phyloP scores from a whole-genome alignment of 1,140 invertebrate genomes.

The Holotrichia oblita region DNA sequence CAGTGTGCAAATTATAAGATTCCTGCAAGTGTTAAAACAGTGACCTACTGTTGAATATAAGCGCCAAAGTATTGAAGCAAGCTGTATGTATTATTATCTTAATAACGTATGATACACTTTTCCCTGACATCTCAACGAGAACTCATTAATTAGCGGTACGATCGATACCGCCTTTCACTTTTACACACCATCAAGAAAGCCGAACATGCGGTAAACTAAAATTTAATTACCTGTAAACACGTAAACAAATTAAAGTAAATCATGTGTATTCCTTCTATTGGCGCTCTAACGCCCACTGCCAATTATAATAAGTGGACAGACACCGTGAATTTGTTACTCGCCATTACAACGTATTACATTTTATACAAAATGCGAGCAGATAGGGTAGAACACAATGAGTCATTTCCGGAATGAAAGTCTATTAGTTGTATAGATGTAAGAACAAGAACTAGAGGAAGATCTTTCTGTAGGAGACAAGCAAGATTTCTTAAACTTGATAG shows the following conservation, averaged over 20 bases:
- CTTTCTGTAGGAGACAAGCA: too few relatives aligned
- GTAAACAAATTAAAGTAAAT: conserved; percentile 37
- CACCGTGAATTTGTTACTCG: not conserved
- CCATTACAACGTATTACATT: conserved; percentile 7
- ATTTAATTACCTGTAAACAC: conserved; percentile 36
- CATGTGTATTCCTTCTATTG: conserved; percentile 33
- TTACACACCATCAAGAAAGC: conserved; percentile 18
- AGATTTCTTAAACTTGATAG: too few relatives aligned
- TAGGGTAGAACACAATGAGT: conserved; percentile 18
- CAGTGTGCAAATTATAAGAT: too few relatives aligned
- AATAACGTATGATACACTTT: not conserved
- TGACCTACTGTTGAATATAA: too few relatives aligned
- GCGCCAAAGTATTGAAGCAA: too few relatives aligned
- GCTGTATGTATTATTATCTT: not conserved
- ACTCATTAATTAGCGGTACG: conserved; percentile 12
- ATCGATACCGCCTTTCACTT: conserved; percentile 24
- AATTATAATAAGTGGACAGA: conserved; percentile 12
- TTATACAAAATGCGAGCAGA: conserved; percentile 19
- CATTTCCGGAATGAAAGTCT: conserved; percentile 31
- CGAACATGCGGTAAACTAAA: conserved; percentile 29
- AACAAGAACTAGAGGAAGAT: not conserved
- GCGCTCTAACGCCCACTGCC: conserved; percentile 10
- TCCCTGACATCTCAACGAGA: not conserved
- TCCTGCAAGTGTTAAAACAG: too few relatives aligned
- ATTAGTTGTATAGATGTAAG: not conserved